Evolutionary conservation across 2,113 vertebrate species (phyloP), one percentile per base, ranked within the genome.

Genomic region (Seriola aureovittata): DNA sequence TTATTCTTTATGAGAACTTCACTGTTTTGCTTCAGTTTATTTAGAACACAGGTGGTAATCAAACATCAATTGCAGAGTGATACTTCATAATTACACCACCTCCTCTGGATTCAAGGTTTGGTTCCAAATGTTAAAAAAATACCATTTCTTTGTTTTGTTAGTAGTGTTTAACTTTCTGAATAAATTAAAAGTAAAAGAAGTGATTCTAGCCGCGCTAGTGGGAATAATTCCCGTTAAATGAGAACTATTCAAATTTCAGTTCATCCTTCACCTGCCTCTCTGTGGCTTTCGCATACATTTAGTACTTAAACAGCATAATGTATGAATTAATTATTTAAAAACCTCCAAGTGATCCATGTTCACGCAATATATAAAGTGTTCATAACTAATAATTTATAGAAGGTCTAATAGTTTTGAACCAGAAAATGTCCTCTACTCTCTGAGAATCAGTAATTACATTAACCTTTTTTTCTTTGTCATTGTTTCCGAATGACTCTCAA

Each of bases 381-480:
- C 3, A 29, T 55, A 46, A 74, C 69, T 67, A 19, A 54, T 84
- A 73, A 57, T 81, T 86, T 75, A 71, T 38, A 38, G 8, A 64
- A 21, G 5, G 40, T 14, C n/a, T 71, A 63, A 80, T 64, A 32
- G n/a, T 72, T 55, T 12, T 70, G 52, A 82, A 57, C 29, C 44
- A 40, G 25, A 78, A 71, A 19, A 67, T 62, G 3, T 75, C 54
- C 34, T 46, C 10, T 13, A 25, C 52, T 25, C 32, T 75, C 8
- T 4, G 40, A 71, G 58, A 75, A 78, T 73, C 44, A 12, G 32
- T 82, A 86, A 91, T 87, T 74, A 81, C 59, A 80, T 72, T 80
- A 63, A 72, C 62, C 57, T 85, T 81, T 65, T 42, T 70, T 54
- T 65, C 16, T 79, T 42, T 65, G 44, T 52, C 6, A 36, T 62